phyloP scores from a whole-genome alignment of 2,797 vertebrate genomes.

The Rhinoraja longicauda region DNA sequence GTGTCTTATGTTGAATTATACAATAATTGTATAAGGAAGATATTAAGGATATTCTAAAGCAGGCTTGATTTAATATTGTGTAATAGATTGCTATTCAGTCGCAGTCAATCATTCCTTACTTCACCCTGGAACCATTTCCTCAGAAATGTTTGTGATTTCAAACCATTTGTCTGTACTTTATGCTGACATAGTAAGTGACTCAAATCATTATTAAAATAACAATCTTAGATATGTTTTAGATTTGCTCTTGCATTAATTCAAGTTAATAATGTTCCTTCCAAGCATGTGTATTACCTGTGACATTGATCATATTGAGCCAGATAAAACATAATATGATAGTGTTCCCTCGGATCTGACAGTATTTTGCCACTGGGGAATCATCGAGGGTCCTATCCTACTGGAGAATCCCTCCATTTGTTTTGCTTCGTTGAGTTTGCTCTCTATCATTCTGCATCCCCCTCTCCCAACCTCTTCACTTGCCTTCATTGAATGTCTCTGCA shows the following conservation, averaged over 20 bases:
- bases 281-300: background rate
- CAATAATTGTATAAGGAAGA: too few species aligned
- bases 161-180: background rate
- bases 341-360: background rate
- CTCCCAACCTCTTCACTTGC: too few species aligned
- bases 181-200: background rate
- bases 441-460: too few species aligned
- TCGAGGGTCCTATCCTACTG: background rate
- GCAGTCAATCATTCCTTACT: background rate
- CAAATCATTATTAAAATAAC: background rate
- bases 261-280: background rate
- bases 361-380: background rate
- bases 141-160: background rate
- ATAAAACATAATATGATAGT: background rate
- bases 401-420: background rate
- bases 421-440: background rate
- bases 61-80: background rate
- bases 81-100: background rate
- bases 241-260: background rate
- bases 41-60: background rate
- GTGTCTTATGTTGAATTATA: too few species aligned
- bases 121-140: background rate
- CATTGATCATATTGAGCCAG: background rate
- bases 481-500: too few species aligned
- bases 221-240: background rate